Conservation (phyloP, 2,113 vertebrate genomes). For the Gallinago paraguaiae region DNA sequence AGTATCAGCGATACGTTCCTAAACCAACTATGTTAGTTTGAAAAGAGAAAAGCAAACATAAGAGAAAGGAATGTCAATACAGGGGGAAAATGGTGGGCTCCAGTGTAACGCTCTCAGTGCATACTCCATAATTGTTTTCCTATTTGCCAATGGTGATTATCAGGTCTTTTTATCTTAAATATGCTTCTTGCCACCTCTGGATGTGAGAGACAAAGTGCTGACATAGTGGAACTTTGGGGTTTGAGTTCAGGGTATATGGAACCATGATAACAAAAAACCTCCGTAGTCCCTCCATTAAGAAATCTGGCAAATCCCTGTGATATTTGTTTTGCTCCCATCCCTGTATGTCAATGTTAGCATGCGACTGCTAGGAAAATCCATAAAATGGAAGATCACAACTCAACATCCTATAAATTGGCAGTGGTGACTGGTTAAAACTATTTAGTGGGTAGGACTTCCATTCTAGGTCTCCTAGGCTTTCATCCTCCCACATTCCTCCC, state of each 20-base stretch:
- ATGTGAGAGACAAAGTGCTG: background rate
- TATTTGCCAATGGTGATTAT: constrained; percentile 33
- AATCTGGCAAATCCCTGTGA: background rate
- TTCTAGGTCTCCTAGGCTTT: background rate
- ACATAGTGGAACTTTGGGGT: background rate
- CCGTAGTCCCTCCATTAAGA: background rate
- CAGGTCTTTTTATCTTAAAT: constrained; percentile 46
- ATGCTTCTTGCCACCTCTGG: constrained; percentile 11
- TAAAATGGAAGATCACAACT: background rate
- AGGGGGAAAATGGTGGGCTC: background rate
- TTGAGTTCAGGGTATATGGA: background rate
- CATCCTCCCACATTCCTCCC: background rate
- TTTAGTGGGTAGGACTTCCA: background rate
- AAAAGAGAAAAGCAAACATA: constrained; percentile 42
- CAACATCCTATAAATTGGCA: background rate
- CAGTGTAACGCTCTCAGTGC: background rate
- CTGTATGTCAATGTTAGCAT: background rate
- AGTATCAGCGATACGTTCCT: background rate
- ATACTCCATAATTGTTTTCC: constrained; percentile 23
- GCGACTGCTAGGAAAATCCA: background rate
- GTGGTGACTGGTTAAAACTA: background rate
- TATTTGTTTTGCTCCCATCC: background rate
- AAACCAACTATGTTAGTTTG: background rate
- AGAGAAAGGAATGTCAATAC: constrained; percentile 47
- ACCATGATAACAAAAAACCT: background rate